Evolutionary conservation across 2,113 vertebrate species (phyloP), one percentile per base, ranked within the genome.

Genomic region (Syrrhaptes paradoxus): DNA sequence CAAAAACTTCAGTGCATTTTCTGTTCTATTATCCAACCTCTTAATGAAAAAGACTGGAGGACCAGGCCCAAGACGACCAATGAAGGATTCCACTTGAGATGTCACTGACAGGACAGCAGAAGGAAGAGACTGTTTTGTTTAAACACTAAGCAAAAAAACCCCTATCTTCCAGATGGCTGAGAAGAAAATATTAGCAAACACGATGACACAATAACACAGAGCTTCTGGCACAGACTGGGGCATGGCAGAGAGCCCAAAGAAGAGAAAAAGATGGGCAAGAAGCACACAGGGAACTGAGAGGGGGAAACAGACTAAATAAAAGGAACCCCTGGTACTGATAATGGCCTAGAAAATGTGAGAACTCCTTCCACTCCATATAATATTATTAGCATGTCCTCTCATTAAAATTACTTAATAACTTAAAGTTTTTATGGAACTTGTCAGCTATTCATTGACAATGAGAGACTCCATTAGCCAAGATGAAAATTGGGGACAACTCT

Each of bases 161-260:
- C 8, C 21, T 65, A 38, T 82, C 74, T 94, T 78, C 77, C 92
- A 95, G 67, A 83, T 90, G 85, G 62, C 55, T 84, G 78, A 87
- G 71, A 85, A 83, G 58, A 73, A 92, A 70, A 88, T 85, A 85
- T 93, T 79, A 88, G 57, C 55, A 85, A 86, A 94, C 46, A 83
- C 18, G 67, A 78, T 73, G 89, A 77, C 63, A 71, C 9, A 29
- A 45, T 80, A 83, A 74, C 68, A 92, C 29, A 71, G 78, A 89
- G 34, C 32, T 92, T 67, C 80, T 95, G 94, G 54, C 67, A 73
- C 46, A 93, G 62, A 63, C 26, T 26, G 5, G 2, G 25, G 55
- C 22, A 68, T 93, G 82, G 92, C 82, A 90, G 22, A 65, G 19
- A 92, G 82, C 83, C 92, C 51, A 49, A 57, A 10, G 21, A 94